A percentile compares a stretch with the other conserved stretches of the same genome.
phyloP scores from a whole-genome alignment of 1,140 invertebrate species.

The Drosophila littoralis region DNA sequence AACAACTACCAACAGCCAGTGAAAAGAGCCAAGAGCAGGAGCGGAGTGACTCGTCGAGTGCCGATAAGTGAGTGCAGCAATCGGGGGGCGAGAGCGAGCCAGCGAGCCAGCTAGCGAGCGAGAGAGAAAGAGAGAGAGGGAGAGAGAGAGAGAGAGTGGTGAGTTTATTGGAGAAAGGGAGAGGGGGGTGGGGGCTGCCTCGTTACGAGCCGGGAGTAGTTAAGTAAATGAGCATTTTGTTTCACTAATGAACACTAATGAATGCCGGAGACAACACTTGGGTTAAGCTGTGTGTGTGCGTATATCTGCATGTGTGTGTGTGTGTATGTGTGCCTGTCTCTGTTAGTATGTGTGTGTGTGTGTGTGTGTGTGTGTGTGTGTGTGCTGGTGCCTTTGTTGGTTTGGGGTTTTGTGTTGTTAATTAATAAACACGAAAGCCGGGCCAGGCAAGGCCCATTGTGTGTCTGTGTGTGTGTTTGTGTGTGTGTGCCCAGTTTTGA shows the following conservation, averaged over 20 bases:
- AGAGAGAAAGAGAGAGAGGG: neutral
- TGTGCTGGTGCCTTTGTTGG: slow-evolving; percentile 66
- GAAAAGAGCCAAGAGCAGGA: slow-evolving; percentile 46
- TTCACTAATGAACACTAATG: slow-evolving; percentile 84
- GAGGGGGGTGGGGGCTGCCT: slow-evolving; percentile 34
- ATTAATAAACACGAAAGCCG: slow-evolving; percentile 82
- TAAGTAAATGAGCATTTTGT: slow-evolving; percentile 84
- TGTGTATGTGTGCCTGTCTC: too few relatives aligned
- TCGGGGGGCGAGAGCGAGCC: slow-evolving; percentile 11
- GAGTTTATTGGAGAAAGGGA: slow-evolving; percentile 23
- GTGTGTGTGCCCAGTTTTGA: slow-evolving; percentile 77
- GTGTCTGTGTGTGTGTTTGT: slow-evolving; percentile 58
- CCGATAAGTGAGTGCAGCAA: slow-evolving; percentile 66
- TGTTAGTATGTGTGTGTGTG: slow-evolving; percentile 15
- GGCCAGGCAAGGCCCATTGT: slow-evolving; percentile 64
- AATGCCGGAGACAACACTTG: slow-evolving; percentile 81
- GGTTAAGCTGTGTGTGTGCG: slow-evolving; percentile 51
- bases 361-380: slow-evolving; percentile 6
- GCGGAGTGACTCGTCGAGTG: slow-evolving; percentile 71
- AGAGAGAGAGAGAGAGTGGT: neutral
- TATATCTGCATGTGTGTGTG: slow-evolving; percentile 20
- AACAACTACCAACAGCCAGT: slow-evolving; percentile 30
- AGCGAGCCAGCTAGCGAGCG: slow-evolving; percentile 5
- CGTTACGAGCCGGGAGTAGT: slow-evolving; percentile 75
- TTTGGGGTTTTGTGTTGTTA: slow-evolving; percentile 83